Evolutionary conservation across 2,888 invertebrate species (phyloP), one percentile per base, ranked within the genome.

Genomic region (Pocota personata): DNA sequence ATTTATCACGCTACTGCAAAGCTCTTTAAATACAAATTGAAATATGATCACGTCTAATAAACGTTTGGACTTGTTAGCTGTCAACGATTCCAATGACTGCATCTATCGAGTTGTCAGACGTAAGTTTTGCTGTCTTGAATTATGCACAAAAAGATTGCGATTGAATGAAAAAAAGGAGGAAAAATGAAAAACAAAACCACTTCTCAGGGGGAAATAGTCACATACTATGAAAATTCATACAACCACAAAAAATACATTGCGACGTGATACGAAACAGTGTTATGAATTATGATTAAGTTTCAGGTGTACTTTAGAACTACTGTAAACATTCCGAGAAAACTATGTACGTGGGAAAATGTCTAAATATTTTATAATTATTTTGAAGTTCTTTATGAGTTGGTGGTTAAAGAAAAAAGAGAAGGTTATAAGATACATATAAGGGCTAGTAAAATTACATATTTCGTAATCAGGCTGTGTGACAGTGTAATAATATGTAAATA

Each of bases 11-110:
- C 55, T 71, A 48, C 55, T 58, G 46, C 27, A 14, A 24, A 57
- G 64, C 50, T 72, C 37, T 73, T 30, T 19, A 37, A 21, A 69
- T 62, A 80, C 71, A 71, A 82, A 82, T 77, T 82, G 82, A 82
- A 82, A 82, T 72, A 77, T 72, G 82, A 82, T 77, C 76, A 16
- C 35, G 32, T 46, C 71, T 58, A 82, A 66, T 77, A 72, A 77
- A 55, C 60, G 37, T 46, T 55, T 32, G 27, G 27, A 66, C 66
- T 66, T 72, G 72, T 77, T 66, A 52, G 58, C 71, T 77, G 82
- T 72, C 82, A 77, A 40, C 40, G 27, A 77, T 82, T 77, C 60
- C 64, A 82, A 58, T 66, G 82, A 76, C 69, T 82, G 58, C 71
- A 64, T 82, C 57, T 58, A 50, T 76, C 57, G 37, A 32, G 60